Conservation (phyloP, 2,888 invertebrate species). For the Deilephila elpenor region DNA sequence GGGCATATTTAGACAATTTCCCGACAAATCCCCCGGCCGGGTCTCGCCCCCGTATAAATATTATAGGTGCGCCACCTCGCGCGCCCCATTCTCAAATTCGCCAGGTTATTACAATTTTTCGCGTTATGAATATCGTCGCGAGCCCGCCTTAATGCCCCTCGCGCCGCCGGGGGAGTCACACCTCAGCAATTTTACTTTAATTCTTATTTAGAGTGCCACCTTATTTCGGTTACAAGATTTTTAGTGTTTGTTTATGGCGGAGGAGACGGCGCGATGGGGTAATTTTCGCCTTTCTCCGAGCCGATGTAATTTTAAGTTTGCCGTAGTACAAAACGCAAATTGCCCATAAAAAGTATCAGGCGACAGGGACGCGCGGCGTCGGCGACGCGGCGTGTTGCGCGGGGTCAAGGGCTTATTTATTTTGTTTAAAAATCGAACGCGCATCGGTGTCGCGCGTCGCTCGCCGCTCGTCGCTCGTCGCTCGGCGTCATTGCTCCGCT, state of each 20-base stretch:
- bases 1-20: slow-evolving; percentile 81
- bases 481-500: slow-evolving; percentile 74
- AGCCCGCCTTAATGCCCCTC: slow-evolving; percentile 65
- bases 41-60: slow-evolving; percentile 72
- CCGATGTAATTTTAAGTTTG: slow-evolving; percentile 51
- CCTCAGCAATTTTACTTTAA: slow-evolving; percentile 83
- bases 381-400: slow-evolving; percentile 12
- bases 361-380: slow-evolving; percentile 6
- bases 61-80: slow-evolving; percentile 60
- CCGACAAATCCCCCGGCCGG: slow-evolving; percentile 68
- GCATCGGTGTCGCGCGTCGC: slow-evolving; percentile 63
- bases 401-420: slow-evolving; percentile 76
- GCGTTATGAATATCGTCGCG: slow-evolving; percentile 83
- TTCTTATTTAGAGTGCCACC: slow-evolving; percentile 83
- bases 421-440: slow-evolving; percentile 68
- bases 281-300: slow-evolving; percentile 65
- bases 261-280: slow-evolving; percentile 73
- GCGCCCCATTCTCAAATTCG: slow-evolving; percentile 71
- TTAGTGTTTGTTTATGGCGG: slow-evolving; percentile 82
- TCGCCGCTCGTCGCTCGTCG: slow-evolving; percentile 49
- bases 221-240: slow-evolving; percentile 83
- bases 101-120: slow-evolving; percentile 84
- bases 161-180: slow-evolving; percentile 75
- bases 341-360: slow-evolving; percentile 51
- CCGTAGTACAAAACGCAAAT: slow-evolving; percentile 64